These are phyloP conservation scores for Porphyrio hochstetteri DNA, from an alignment of 2,113 vertebrate genomes.

Conservation along the genomic window DNA sequence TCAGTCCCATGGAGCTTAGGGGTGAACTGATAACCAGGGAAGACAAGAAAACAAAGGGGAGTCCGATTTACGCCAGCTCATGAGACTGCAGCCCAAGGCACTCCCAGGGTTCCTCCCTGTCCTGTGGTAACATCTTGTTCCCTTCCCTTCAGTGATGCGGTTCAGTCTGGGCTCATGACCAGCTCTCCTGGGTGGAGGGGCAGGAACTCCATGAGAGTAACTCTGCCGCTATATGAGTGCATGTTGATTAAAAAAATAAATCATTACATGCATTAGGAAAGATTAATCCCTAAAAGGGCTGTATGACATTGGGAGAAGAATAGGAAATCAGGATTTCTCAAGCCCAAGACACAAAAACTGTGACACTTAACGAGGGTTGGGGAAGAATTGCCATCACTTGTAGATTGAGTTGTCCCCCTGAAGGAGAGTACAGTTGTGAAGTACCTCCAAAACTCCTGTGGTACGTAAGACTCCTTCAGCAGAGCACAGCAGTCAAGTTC, in stretches of 20 bases:
- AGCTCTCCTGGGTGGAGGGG: slow-evolving; percentile 18
- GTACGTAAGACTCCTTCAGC: not conserved
- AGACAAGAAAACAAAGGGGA: not conserved
- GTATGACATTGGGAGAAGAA: not conserved
- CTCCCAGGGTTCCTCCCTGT: slow-evolving; percentile 28
- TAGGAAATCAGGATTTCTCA: not conserved
- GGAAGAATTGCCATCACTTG: not conserved
- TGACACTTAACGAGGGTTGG: rapidly evolving
- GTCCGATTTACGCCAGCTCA: not conserved
- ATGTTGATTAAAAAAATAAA: not conserved
- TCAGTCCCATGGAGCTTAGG: not conserved
- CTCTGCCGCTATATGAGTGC: not conserved
- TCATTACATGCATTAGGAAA: not conserved
- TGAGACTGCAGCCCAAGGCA: not conserved
- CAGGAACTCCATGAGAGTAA: not conserved
- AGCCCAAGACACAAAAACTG: not conserved
- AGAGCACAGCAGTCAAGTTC: not conserved
- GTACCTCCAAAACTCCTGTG: not conserved
- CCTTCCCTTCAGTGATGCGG: not conserved
- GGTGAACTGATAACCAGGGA: not conserved
- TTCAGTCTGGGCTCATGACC: slow-evolving; percentile 31
- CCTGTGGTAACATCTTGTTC: slow-evolving; percentile 40
- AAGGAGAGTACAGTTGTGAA: not conserved
- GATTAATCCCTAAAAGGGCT: not conserved
- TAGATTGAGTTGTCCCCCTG: not conserved